Conservation (phyloP, 2,113 vertebrate genomes). For the Lophotis ruficrista region DNA sequence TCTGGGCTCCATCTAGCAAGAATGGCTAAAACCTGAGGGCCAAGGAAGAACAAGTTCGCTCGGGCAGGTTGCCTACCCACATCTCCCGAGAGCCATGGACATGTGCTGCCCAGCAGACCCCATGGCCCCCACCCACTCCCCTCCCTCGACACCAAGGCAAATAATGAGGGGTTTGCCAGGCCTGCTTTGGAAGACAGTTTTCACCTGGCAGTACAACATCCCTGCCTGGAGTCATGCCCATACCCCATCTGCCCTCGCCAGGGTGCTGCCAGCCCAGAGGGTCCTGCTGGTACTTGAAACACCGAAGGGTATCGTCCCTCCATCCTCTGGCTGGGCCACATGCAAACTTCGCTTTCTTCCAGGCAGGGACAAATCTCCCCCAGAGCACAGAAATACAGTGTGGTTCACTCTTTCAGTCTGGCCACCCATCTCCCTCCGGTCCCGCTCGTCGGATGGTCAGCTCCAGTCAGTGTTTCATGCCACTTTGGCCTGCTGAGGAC, state of each 20-base stretch:
- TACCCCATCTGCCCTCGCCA: fast-evolving
- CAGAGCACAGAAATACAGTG: neutral
- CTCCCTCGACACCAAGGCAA: neutral
- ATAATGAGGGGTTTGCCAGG: neutral
- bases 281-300: fast-evolving
- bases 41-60: fast-evolving
- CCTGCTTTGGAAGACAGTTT: neutral
- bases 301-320: neutral
- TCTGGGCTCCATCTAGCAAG: neutral
- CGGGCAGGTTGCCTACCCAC: neutral
- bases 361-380: neutral
- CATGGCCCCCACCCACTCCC: neutral
- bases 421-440: neutral
- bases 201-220: fast-evolving
- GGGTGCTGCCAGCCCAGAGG: fast-evolving
- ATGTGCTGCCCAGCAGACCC: neutral
- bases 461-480: neutral
- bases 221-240: fast-evolving
- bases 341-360: neutral
- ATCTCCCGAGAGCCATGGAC: fast-evolving
- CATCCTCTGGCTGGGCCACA: neutral
- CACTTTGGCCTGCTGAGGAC: neutral
- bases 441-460: neutral
- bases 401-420: neutral
- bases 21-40: neutral